Conservation (phyloP, 2,888 invertebrate species). For the Dione juno region DNA sequence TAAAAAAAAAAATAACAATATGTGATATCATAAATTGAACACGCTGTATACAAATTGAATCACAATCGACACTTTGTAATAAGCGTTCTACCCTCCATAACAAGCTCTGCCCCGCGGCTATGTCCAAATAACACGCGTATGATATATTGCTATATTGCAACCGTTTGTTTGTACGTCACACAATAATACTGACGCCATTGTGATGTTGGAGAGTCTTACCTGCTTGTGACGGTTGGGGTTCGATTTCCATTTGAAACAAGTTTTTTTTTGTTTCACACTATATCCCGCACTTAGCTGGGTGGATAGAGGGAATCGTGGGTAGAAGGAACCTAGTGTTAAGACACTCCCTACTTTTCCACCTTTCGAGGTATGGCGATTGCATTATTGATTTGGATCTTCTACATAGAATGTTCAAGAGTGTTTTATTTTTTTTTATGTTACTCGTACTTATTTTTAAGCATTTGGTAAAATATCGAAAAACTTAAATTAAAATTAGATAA, state of each 20-base stretch:
- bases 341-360: background rate
- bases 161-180: constrained; percentile 4
- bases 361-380: background rate
- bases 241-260: background rate
- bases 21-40: background rate
- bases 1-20: background rate
- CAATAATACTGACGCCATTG: background rate
- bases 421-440: too few species aligned
- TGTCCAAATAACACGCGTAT: constrained; percentile 6
- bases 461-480: too few species aligned
- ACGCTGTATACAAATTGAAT: constrained; percentile 9
- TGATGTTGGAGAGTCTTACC: too few species aligned
- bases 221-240: background rate
- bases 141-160: constrained; percentile 15
- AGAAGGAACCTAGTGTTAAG: background rate
- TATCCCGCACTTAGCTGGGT: too few species aligned
- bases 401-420: too few species aligned
- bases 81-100: constrained; percentile 8
- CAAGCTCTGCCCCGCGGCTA: constrained; percentile 9
- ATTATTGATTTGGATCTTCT: too few species aligned
- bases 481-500: too few species aligned
- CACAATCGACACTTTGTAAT: constrained; percentile 20
- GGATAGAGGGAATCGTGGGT: background rate
- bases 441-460: too few species aligned
- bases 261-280: background rate